phyloP scores from a whole-genome alignment of 1,140 invertebrate species.

The Bradysia coprophila region DNA sequence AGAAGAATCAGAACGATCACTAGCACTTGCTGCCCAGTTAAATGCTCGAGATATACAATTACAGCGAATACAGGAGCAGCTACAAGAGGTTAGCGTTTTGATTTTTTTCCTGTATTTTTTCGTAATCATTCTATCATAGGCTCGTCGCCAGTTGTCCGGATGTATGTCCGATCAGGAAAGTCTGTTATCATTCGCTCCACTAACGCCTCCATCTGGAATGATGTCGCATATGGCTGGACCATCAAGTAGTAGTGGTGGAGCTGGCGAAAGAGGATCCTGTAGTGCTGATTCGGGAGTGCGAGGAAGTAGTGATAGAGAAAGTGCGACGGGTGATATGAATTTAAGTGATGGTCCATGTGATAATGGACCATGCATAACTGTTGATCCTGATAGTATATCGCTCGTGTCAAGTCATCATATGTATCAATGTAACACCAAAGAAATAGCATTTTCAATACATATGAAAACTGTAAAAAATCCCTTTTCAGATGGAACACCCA shows the following conservation, averaged over 20 bases:
- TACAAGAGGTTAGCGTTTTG: conserved; percentile 46
- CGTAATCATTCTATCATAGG: no score
- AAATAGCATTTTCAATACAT: no score
- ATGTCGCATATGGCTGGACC: conserved; percentile 26
- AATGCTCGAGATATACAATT: conserved; percentile 70
- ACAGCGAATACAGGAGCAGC: conserved; percentile 61
- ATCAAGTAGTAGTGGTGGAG: conserved; percentile 30
- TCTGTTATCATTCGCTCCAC: conserved; percentile 34
- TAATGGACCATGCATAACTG: conserved; percentile 21
- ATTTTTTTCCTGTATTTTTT: no score
- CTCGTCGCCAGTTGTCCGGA: conserved; percentile 47
- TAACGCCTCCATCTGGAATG: conserved; percentile 20
- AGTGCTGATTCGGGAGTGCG: conserved; percentile 67
- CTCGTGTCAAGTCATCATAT: conserved; percentile 31
- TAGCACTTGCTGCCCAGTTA: conserved; percentile 68
- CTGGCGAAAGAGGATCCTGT: conserved; percentile 63
- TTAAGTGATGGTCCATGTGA: conserved; percentile 20
- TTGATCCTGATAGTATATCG: conserved; percentile 23
- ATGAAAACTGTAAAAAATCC: background rate
- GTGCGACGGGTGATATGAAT: conserved; percentile 34
- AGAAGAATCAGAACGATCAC: conserved; percentile 73
- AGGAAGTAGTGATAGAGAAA: conserved; percentile 62
- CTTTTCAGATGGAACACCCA: conserved; percentile 50
- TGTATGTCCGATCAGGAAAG: conserved; percentile 57
- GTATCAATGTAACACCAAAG: conserved; percentile 53